phyloP scores from a whole-genome alignment of 1,140 invertebrate species.

The Rhagoletis zephyria region DNA sequence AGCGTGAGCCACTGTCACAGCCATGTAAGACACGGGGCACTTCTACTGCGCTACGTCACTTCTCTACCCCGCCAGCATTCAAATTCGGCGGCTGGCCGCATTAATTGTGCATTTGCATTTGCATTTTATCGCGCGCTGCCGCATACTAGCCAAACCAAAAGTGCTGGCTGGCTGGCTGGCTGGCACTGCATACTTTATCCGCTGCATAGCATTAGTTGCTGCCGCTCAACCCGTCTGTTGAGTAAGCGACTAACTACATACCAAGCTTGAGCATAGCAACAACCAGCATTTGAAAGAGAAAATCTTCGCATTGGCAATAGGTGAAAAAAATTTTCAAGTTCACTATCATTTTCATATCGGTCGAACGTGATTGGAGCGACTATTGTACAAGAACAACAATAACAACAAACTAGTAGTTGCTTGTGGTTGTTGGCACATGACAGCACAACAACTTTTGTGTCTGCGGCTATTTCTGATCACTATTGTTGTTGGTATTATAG shows the following conservation, averaged over 20 bases:
- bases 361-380: conserved; percentile 43
- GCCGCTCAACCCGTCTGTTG: background rate
- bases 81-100: background rate
- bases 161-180: too few relatives aligned
- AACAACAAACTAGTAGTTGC: background rate
- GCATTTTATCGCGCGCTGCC: conserved; percentile 38
- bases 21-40: background rate
- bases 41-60: background rate
- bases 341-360: conserved; percentile 51
- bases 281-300: conserved; percentile 46
- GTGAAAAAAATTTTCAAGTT: conserved; percentile 26
- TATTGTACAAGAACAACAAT: conserved; percentile 9
- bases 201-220: background rate
- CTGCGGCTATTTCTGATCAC: background rate
- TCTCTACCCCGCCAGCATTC: background rate
- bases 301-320: conserved; percentile 18
- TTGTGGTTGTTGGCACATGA: background rate
- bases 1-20: conserved; percentile 28
- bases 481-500: background rate
- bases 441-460: background rate
- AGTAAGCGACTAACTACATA: background rate
- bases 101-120: conserved; percentile 48
- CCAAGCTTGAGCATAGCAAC: background rate
- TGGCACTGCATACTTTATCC: background rate
- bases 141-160: conserved; percentile 1